phyloP scores from a whole-genome alignment of 2,113 vertebrate genomes.

The Riparia riparia region DNA sequence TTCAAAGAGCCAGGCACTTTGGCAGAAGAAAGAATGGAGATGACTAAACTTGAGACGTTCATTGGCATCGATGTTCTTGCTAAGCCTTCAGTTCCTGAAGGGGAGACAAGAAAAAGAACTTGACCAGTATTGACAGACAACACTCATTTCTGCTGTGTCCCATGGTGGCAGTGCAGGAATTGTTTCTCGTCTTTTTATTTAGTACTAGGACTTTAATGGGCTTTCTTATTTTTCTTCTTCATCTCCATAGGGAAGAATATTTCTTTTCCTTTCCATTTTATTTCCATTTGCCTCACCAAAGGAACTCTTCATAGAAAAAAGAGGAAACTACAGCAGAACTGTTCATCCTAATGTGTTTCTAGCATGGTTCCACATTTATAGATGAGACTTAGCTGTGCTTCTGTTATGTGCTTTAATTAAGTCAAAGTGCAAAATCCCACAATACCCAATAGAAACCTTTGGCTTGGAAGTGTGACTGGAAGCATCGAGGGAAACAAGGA shows the following conservation, averaged over 20 bases:
- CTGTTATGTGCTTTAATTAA: background rate
- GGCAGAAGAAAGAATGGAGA: background rate
- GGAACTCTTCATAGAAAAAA: background rate
- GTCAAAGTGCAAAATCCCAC: background rate
- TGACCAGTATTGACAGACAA: background rate
- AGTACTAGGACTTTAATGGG: background rate
- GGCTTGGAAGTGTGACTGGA: background rate
- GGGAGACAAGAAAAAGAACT: background rate
- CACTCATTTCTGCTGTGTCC: background rate
- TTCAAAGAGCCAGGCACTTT: background rate
- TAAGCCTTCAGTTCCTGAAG: background rate
- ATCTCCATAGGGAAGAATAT: background rate
- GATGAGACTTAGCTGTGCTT: background rate
- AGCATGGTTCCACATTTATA: background rate
- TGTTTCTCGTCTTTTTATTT: background rate
- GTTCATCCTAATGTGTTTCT: background rate
- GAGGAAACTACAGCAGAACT: background rate
- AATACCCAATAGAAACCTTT: background rate
- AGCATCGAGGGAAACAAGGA: background rate
- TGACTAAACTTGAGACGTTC: background rate
- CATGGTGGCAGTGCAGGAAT: background rate
- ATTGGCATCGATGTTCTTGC: background rate
- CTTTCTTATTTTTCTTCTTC: background rate
- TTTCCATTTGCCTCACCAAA: background rate
- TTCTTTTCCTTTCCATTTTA: background rate